Percentiles rank a stretch among this genome's conserved stretches.
phyloP scores from a whole-genome alignment of 2,888 invertebrate species.

The Coenonympha glycerion region DNA sequence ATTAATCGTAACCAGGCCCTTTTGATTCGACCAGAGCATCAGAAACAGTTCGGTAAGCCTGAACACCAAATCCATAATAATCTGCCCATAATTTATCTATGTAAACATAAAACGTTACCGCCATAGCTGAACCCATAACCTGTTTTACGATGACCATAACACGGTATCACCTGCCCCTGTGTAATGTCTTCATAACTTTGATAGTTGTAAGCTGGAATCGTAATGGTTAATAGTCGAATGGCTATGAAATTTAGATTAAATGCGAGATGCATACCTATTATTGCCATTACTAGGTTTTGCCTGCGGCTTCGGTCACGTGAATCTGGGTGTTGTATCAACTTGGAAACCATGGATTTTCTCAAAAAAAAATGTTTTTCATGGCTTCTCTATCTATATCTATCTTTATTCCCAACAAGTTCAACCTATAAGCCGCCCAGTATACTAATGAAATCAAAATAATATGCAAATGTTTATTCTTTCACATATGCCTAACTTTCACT shows the following conservation, averaged over 20 bases:
- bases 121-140: constrained; percentile 24
- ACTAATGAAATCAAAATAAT: too few species aligned
- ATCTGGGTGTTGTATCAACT: too few species aligned
- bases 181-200: constrained; percentile 30
- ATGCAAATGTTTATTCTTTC: too few species aligned
- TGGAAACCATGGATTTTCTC: too few species aligned
- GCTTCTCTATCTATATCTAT: too few species aligned
- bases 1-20: too few species aligned
- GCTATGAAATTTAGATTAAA: constrained; percentile 23
- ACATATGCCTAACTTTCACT: too few species aligned
- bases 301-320: too few species aligned
- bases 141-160: constrained; percentile 31
- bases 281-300: too few species aligned
- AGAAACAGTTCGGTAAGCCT: not conserved
- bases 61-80: not conserved
- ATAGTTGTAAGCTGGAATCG: constrained; percentile 32
- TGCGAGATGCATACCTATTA: not conserved
- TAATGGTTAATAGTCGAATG: constrained; percentile 23
- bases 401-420: too few species aligned
- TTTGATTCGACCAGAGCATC: not conserved
- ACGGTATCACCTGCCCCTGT: constrained; percentile 31
- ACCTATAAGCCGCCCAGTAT: too few species aligned
- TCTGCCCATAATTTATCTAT: constrained; percentile 2
- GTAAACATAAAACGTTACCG: constrained; percentile 16
- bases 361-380: too few species aligned